Percentiles rank a stretch among this genome's conserved stretches.
Evolutionary conservation across 2,888 invertebrate genomes (phyloP).

Genomic region (Fissipunctia ypsillon): DNA sequence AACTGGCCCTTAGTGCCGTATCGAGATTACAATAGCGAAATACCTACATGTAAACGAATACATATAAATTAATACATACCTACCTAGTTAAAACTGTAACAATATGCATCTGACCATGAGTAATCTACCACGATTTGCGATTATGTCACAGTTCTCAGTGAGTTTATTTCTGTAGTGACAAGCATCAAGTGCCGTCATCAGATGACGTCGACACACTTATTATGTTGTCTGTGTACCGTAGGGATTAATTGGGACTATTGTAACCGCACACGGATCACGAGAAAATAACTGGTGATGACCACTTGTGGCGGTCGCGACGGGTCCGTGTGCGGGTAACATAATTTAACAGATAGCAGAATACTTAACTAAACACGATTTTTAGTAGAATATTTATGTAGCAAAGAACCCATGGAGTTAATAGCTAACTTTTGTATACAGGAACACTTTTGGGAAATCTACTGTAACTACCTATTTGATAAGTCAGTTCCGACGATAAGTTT

Average conservation of each 20-base stretch:
- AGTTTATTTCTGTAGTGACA: constrained; percentile 8
- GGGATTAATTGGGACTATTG: not conserved
- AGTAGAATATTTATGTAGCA: not conserved
- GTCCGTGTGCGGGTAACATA: not conserved
- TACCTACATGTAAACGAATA: no score
- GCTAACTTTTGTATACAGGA: not conserved
- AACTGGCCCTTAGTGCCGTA: no score
- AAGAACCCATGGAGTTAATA: not conserved
- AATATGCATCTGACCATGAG: no score
- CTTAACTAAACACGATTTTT: not conserved
- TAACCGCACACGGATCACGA: not conserved
- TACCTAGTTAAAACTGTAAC: no score
- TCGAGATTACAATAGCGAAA: no score
- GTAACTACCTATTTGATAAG: not conserved
- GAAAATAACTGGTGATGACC: not conserved
- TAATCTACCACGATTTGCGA: constrained; percentile 5
- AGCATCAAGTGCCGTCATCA: constrained; percentile 15
- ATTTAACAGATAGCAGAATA: not conserved
- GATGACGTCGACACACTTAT: not conserved
- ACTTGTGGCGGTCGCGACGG: not conserved
- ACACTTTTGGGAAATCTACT: not conserved
- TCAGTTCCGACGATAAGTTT: no score
- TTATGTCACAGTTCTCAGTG: constrained; percentile 7
- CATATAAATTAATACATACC: no score
- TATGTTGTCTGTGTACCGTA: not conserved